A percentile compares a stretch with the other conserved stretches of the same genome.
These are phyloP conservation scores for Thera britannica DNA, from an alignment of 2,888 invertebrate genomes.

Conservation along the genomic window DNA sequence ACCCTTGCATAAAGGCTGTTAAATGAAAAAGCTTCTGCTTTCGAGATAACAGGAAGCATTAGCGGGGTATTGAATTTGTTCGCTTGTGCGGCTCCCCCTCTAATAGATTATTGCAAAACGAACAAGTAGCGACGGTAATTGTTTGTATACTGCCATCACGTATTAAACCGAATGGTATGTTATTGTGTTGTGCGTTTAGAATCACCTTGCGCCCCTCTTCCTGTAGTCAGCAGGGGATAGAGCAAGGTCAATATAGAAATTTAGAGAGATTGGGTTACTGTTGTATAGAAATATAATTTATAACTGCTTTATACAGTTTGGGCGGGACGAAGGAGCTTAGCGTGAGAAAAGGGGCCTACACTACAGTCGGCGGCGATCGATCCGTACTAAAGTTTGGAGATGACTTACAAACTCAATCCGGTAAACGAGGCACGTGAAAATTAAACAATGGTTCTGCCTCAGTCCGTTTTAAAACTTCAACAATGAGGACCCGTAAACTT, in stretches of 20 bases:
- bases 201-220: constrained; percentile 62
- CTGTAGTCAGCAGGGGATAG: constrained; percentile 52
- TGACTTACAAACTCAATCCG: constrained; percentile 50
- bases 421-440: constrained; percentile 51
- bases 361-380: constrained; percentile 44
- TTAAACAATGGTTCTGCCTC: constrained; percentile 41
- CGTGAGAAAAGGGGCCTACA: constrained; percentile 55
- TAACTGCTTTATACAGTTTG: constrained; percentile 47
- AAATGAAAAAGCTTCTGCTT: constrained; percentile 52
- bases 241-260: constrained; percentile 62
- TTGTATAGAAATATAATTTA: constrained; percentile 57
- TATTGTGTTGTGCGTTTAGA: constrained; percentile 51
- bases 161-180: constrained; percentile 47
- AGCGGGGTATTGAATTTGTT: constrained; percentile 52
- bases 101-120: constrained; percentile 55
- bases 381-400: constrained; percentile 49
- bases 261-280: constrained; percentile 44
- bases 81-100: constrained; percentile 55
- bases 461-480: constrained; percentile 53
- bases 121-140: constrained; percentile 57
- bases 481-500: constrained; percentile 49
- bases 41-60: constrained; percentile 40
- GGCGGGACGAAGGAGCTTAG: constrained; percentile 40
- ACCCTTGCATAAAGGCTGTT: constrained; percentile 53
- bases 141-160: constrained; percentile 49